These are phyloP conservation scores for Erythrocercus mccallii DNA, from an alignment of 2,113 vertebrate species.

Conservation along the genomic window DNA sequence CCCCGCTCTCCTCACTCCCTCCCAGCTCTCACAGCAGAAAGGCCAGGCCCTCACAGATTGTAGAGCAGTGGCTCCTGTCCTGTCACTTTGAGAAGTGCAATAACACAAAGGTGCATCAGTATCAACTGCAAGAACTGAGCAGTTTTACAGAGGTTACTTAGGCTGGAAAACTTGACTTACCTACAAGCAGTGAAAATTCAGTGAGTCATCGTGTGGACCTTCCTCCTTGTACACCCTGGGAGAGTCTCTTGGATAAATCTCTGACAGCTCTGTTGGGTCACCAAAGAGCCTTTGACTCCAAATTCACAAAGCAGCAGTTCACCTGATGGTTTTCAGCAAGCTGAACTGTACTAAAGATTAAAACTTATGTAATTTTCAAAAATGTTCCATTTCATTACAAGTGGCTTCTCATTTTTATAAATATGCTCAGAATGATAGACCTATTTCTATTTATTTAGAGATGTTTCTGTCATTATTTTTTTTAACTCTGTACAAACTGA, in stretches of 20 bases:
- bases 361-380: not conserved
- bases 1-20: not conserved
- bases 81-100: not conserved
- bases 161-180: not conserved
- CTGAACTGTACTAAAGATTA: not conserved
- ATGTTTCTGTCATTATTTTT: conserved; percentile 28
- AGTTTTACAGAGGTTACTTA: not conserved
- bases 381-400: not conserved
- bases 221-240: not conserved
- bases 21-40: not conserved
- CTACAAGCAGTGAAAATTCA: not conserved
- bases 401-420: not conserved
- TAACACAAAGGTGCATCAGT: not conserved
- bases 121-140: not conserved
- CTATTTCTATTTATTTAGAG: conserved; percentile 65
- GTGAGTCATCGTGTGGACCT: accelerated
- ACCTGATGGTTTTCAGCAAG: not conserved
- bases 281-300: not conserved
- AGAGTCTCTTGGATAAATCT: not conserved
- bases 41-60: accelerated
- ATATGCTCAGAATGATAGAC: not conserved
- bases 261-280: not conserved
- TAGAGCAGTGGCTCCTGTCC: not conserved
- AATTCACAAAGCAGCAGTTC: not conserved
- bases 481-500: conserved; percentile 11